Percentiles rank a stretch among this genome's conserved stretches.
Conservation (phyloP, 2,113 vertebrate species). For the Eclectus roratus region DNA sequence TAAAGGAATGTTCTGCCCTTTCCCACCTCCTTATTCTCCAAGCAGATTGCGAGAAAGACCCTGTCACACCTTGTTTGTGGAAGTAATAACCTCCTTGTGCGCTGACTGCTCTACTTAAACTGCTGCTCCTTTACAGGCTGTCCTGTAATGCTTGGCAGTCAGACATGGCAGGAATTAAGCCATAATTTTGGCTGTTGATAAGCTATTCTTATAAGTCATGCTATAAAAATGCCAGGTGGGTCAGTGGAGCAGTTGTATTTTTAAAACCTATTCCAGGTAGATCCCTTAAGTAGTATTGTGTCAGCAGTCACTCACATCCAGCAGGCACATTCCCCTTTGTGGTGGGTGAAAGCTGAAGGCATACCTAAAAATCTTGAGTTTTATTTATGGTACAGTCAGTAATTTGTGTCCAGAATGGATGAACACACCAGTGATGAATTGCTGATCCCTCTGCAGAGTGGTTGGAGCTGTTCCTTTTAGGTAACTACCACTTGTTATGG, state of each 20-base stretch:
- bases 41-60: background rate
- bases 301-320: background rate
- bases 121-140: background rate
- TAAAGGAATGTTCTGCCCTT: background rate
- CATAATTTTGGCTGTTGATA: background rate
- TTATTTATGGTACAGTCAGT: background rate
- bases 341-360: background rate
- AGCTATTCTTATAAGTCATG: background rate
- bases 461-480: background rate
- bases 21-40: background rate
- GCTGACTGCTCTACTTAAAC: background rate
- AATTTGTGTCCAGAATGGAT: background rate
- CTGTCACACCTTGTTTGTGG: background rate
- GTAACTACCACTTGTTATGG: background rate
- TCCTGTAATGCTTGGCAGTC: background rate
- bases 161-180: background rate
- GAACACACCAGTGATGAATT: fast-evolving
- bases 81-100: background rate
- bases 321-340: background rate
- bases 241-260: background rate
- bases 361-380: background rate
- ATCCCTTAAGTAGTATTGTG: background rate
- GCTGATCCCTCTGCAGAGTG: background rate
- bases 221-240: slow-evolving; percentile 23
- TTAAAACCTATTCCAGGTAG: background rate